Evolutionary conservation across 53 echinoderm and acorn worm species (phyloP), one percentile per base, ranked within the genome.

Genomic region (Hippasteria phrygiana): DNA sequence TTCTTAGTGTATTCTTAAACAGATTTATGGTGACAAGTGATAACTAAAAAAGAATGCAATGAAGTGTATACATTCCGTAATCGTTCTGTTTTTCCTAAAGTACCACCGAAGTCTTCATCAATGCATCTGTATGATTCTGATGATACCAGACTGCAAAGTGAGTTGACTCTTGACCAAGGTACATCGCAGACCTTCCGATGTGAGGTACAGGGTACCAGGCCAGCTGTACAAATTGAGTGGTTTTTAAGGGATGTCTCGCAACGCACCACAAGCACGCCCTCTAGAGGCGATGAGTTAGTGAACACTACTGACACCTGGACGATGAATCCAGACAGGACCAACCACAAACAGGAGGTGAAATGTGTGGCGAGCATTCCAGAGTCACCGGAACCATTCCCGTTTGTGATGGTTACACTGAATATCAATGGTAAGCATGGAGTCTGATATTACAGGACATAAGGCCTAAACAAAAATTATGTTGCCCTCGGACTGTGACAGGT

Each of bases 221-320:
- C 91, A 24, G 35, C 87, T 33, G 86, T 77, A 27, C 41, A 53
- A 11, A 87, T 91, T 47, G 33, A 54, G 73, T 91, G 91, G 91
- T 77, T 54, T 54, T 5, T 86, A 35, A 31, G 46, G 18, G 71
- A 43, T 36, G 75, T 4, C 55, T 31, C n/a, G 45, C 62, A 63
- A 43, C 9, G 38, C 7, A 39, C 47, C 14, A 2, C 22, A 29
- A 62, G 31, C 4, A 22, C 78, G 34, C 0, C 80, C 1, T 42
- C 80, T 39, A 42, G 55, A 55, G 45, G 16, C 0, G 7, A 42
- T 27, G 64, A 36, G 28, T 38, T 80, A 17, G 80, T 80, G 24
- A 62, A 80, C 6, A 80, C 62, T 7, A 62, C 62, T 12, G 20
- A 17, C 5, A 0, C 40, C 26, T 80, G 62, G 80, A 41, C 62